phyloP scores from a whole-genome alignment of 2,797 vertebrate species.

The Dallia pectoralis region DNA sequence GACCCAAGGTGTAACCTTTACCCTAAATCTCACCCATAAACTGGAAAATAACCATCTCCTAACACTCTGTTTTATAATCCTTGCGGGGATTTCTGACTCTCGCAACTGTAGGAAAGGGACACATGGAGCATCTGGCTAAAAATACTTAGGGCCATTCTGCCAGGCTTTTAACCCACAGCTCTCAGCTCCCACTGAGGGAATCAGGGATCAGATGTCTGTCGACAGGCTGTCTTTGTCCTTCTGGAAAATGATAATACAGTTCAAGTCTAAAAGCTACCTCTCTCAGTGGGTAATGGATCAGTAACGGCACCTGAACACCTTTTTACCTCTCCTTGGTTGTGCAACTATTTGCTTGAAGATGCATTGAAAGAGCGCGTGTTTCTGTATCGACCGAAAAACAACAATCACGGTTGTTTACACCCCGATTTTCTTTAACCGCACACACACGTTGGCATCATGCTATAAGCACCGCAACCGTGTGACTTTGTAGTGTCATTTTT shows the following conservation, averaged over 20 bases:
- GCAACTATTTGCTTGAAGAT: neutral
- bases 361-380: neutral
- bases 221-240: too few species aligned
- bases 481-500: too few species aligned
- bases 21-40: too few species aligned
- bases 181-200: neutral
- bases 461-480: neutral
- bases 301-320: neutral
- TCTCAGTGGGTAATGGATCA: neutral
- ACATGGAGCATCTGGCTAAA: neutral
- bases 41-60: too few species aligned
- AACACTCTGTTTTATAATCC: too few species aligned
- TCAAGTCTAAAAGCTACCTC: neutral
- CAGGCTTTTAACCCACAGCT: slow-evolving; percentile 7
- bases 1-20: too few species aligned
- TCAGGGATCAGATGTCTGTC: too few species aligned
- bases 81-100: too few species aligned
- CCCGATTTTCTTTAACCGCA: too few species aligned
- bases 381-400: neutral
- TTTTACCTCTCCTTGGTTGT: neutral
- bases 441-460: neutral
- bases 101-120: neutral
- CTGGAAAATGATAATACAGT: too few species aligned
- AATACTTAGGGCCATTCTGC: neutral
- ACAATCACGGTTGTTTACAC: too few species aligned